Evolutionary conservation across 2,888 invertebrate species (phyloP), one percentile per base, ranked within the genome.

Genomic region (Stenoptilia bipunctidactyla): DNA sequence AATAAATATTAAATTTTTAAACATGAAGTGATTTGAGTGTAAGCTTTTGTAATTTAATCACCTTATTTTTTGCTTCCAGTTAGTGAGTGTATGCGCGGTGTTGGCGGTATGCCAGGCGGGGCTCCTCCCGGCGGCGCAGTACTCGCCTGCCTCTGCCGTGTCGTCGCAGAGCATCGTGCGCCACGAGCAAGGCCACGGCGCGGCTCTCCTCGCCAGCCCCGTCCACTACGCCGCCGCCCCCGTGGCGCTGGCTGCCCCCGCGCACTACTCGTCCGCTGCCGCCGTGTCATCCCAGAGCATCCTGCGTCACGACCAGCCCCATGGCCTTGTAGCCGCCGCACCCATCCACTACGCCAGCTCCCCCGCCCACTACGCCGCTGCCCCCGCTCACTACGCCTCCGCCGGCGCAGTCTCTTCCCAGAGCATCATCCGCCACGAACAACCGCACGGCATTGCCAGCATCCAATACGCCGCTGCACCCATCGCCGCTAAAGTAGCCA

Each of bases 131-230:
- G 15, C 36, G 47, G 50, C 38, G 42, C 80, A 82, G 48, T 79
- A 82, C 41, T 74, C 73, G 0, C 82, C 82, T 1, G n/a, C n/a
- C n/a, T n/a, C n/a, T n/a, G 82, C 85, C 2, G 70, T 85, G 1
- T 76, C 84, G 1, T 74, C 80, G 3, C 86, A 87, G 49, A 79
- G 76, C 56, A 74, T 83, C 43, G 66, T 77, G 40, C 83, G 60
- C 41, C 77, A 73, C 49, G 82, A 76, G 49, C 72, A 71, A 41
- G 13, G 44, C 13, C 9, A 34, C 34, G 14, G 13, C 14, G 13
- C 34, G 4, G 34, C 34, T 13, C 34, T 56, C 15, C 56, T 63
- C 47, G 57, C 66, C 15, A 56, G 63, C 39, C 64, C 34, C 34
- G 13, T 13, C 40, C 52, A 49, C 42, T 48, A 48, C 45, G 55